A percentile compares a stretch with the other conserved stretches of the same genome.
Conservation (phyloP, 2,113 vertebrate genomes). For the Pluvialis apricaria region DNA sequence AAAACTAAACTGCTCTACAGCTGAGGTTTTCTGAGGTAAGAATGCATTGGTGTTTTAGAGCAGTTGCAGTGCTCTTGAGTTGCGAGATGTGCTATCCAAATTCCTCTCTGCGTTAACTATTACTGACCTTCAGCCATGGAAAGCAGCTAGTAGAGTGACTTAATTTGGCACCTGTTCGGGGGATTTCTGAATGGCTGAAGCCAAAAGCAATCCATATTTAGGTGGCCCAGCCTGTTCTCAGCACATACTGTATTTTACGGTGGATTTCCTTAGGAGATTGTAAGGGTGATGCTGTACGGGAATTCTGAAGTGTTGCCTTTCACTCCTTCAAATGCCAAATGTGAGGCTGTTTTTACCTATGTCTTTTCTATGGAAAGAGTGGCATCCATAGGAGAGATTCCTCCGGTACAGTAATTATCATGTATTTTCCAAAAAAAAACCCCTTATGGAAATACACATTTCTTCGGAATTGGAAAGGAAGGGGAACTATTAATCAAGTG, state of each 20-base stretch:
- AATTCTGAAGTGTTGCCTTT: conserved; percentile 45
- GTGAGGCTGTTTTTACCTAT: not conserved
- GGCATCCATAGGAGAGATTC: not conserved
- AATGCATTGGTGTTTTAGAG: not conserved
- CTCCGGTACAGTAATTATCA: not conserved
- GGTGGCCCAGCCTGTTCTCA: conserved; percentile 30
- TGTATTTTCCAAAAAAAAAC: not conserved
- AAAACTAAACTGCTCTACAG: not conserved
- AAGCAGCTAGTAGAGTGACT: conserved; percentile 65
- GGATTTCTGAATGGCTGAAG: conserved; percentile 67
- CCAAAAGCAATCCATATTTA: conserved; percentile 67
- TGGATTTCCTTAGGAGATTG: conserved; percentile 53
- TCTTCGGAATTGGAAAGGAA: conserved; percentile 10
- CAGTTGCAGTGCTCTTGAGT: not conserved
- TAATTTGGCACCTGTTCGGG: conserved; percentile 67
- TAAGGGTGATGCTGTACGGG: not conserved
- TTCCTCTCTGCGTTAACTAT: conserved; percentile 51
- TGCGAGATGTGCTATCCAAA: conserved; percentile 9
- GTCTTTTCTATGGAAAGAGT: not conserved
- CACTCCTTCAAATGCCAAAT: conserved; percentile 40
- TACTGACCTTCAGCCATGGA: conserved; percentile 64
- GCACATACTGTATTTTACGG: conserved; percentile 57
- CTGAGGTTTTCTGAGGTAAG: conserved; percentile 61
- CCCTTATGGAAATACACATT: not conserved
- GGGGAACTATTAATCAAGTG: conserved; percentile 16